Evolutionary conservation across 2,888 invertebrate species (phyloP).

Genomic region (Branchellion lobata): DNA sequence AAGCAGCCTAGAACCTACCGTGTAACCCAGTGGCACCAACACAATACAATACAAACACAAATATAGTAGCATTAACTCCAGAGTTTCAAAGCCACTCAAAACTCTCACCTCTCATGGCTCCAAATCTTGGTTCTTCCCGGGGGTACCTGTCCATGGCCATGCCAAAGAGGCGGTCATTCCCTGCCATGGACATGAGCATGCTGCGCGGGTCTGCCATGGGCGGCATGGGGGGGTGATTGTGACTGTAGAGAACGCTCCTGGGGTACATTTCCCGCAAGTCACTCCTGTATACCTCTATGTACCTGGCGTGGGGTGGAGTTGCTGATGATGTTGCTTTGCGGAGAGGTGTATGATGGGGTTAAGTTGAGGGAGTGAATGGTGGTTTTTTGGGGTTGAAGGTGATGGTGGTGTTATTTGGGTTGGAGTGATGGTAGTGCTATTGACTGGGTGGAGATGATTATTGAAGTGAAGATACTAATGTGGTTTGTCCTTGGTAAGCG

Average conservation of each 20-base stretch:
- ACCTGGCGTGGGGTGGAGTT: too few relatives aligned
- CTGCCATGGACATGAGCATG: not conserved
- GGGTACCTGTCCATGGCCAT: not conserved
- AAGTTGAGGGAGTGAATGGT: too few relatives aligned
- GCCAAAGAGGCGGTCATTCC: not conserved
- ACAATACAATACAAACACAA: too few relatives aligned
- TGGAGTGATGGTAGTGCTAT: not conserved
- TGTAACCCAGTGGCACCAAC: too few relatives aligned
- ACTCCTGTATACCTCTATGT: constrained; percentile 40
- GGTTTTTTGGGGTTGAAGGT: not conserved
- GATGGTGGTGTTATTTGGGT: not conserved
- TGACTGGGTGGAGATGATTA: too few relatives aligned
- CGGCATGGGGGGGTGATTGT: not conserved
- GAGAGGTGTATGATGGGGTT: too few relatives aligned
- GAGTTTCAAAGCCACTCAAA: too few relatives aligned
- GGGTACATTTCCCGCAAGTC: constrained; percentile 41
- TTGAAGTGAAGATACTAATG: too few relatives aligned
- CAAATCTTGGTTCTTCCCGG: not conserved
- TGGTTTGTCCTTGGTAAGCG: too few relatives aligned
- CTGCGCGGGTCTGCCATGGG: not conserved
- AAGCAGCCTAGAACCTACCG: too few relatives aligned
- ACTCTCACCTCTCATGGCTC: constrained; percentile 22
- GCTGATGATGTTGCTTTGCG: not conserved
- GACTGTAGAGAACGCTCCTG: not conserved
- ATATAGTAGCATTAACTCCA: too few relatives aligned